These are phyloP conservation scores for Varecia variegata DNA, from an alignment of 2,797 vertebrate genomes.

Conservation along the genomic window DNA sequence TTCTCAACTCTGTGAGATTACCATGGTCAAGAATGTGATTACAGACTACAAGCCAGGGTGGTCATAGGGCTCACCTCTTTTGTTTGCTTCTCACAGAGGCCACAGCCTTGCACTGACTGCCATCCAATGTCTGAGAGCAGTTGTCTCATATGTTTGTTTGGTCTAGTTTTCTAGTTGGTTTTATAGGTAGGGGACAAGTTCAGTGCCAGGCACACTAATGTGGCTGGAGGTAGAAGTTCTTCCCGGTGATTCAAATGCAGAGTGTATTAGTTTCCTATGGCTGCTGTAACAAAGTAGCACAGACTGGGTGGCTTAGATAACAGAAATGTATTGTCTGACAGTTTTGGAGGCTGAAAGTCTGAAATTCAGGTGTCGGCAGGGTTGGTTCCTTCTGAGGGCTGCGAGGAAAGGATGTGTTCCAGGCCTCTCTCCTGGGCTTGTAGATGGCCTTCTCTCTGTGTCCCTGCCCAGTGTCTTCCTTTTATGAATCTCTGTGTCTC, in stretches of 20 bases:
- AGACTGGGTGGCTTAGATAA: background rate
- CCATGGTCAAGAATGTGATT: background rate
- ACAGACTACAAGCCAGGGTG: background rate
- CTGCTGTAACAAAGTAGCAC: background rate
- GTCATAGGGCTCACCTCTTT: background rate
- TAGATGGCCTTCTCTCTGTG: background rate
- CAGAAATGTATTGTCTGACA: background rate
- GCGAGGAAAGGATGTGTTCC: too few relatives aligned
- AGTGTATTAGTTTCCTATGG: background rate
- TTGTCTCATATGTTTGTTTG: background rate
- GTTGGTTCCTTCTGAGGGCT: background rate
- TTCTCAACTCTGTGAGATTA: background rate
- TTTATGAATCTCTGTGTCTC: background rate
- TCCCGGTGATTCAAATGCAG: background rate
- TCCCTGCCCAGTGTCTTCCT: background rate
- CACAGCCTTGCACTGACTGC: background rate
- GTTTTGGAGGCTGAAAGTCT: background rate
- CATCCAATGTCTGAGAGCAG: background rate
- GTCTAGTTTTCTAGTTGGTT: constrained; percentile 21
- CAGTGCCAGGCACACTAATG: background rate
- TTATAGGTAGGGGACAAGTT: background rate
- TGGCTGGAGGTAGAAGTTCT: background rate
- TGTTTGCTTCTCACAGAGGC: background rate
- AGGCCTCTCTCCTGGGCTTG: background rate
- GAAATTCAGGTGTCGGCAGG: background rate